phyloP scores from a whole-genome alignment of 2,888 invertebrate genomes.

The Ypsolopha sequella region DNA sequence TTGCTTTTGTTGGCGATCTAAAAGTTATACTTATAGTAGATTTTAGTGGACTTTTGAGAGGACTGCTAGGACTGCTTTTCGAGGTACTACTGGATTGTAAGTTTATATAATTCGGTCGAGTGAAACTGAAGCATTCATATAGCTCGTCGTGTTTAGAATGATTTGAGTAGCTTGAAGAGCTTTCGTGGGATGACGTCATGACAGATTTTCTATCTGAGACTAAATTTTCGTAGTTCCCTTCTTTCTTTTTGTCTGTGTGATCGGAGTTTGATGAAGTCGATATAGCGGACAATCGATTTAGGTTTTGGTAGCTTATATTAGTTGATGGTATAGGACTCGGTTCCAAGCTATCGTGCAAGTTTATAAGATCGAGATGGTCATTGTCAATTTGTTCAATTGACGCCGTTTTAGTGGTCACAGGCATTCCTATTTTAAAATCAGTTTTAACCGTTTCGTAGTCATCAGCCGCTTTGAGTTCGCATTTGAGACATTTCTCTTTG shows the following conservation, averaged over 20 bases:
- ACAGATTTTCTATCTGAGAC: slow-evolving; percentile 29
- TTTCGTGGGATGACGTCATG: slow-evolving; percentile 63
- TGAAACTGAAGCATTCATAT: slow-evolving; percentile 51
- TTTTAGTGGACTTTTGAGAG: slow-evolving; percentile 70
- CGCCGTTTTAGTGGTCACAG: slow-evolving; percentile 17
- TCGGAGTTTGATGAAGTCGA: slow-evolving; percentile 55
- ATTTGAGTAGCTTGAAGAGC: slow-evolving; percentile 54
- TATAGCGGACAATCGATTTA: slow-evolving; percentile 57
- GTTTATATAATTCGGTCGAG: slow-evolving; percentile 58
- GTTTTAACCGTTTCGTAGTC: slow-evolving; percentile 36
- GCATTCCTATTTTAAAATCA: slow-evolving; percentile 3
- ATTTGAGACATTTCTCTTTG: slow-evolving; percentile 51
- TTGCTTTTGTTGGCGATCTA: slow-evolving; percentile 71
- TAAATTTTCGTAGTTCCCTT: slow-evolving; percentile 12
- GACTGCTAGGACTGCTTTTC: slow-evolving; percentile 52
- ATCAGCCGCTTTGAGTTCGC: slow-evolving; percentile 51
- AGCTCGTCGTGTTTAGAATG: slow-evolving; percentile 41
- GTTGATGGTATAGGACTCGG: slow-evolving; percentile 46
- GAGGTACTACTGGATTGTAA: slow-evolving; percentile 54
- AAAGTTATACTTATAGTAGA: slow-evolving; percentile 82
- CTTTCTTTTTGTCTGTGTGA: slow-evolving; percentile 26
- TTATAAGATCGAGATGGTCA: background rate
- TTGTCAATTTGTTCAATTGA: slow-evolving; percentile 6
- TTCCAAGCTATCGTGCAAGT: slow-evolving; percentile 38
- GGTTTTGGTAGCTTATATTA: slow-evolving; percentile 61